A percentile compares a stretch with the other conserved stretches of the same genome.
Evolutionary conservation across 2,113 vertebrate genomes (phyloP).

Genomic region (Protobothrops mucrosquamatus): DNA sequence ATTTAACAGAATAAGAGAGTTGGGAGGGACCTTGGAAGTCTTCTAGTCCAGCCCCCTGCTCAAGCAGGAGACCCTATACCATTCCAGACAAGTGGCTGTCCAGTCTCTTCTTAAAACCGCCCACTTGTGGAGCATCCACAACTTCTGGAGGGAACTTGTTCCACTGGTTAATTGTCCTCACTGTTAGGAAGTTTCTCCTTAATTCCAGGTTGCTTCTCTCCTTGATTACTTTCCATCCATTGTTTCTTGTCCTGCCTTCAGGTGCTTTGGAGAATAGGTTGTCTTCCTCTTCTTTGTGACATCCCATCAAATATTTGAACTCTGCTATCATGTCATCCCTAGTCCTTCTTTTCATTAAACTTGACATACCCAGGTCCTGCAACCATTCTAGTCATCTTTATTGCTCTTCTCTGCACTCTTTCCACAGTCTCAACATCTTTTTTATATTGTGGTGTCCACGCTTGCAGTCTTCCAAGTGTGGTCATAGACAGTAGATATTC

Average conservation of each 20-base stretch:
- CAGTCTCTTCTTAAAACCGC: background rate
- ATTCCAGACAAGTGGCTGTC: background rate
- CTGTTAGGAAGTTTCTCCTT: background rate
- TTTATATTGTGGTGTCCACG: background rate
- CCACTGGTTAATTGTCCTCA: background rate
- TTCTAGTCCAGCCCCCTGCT: background rate
- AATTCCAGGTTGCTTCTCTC: background rate
- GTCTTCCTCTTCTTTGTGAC: background rate
- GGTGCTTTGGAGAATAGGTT: background rate
- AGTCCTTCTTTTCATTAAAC: background rate
- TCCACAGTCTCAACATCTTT: background rate
- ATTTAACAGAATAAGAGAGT: background rate
- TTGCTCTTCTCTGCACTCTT: background rate
- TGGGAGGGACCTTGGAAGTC: background rate
- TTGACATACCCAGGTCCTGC: background rate
- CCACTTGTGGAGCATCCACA: background rate
- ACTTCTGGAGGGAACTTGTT: background rate
- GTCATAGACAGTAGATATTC: background rate
- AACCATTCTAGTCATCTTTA: background rate
- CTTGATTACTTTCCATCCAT: background rate
- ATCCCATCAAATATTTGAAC: background rate
- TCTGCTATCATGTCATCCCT: background rate
- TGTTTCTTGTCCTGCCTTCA: background rate
- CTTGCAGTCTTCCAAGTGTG: background rate
- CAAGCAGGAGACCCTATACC: background rate